These are phyloP conservation scores for Lasius fuliginosus DNA, from an alignment of 2,888 invertebrate species.

Conservation along the genomic window DNA sequence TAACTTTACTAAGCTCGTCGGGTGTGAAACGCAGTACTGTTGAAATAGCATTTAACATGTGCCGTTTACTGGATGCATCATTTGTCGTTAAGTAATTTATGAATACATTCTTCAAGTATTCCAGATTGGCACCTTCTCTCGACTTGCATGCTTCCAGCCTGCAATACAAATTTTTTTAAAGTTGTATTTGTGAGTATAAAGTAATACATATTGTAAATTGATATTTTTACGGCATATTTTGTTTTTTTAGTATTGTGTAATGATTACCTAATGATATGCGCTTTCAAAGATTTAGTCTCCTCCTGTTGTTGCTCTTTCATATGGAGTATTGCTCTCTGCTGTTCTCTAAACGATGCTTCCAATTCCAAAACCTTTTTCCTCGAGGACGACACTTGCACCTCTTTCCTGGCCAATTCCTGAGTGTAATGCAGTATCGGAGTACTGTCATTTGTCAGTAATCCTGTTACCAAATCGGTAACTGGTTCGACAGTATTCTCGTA, in stretches of 20 bases:
- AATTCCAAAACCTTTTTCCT: conserved; percentile 91
- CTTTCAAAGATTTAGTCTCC: conserved; percentile 79
- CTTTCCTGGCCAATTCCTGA: conserved; percentile 93
- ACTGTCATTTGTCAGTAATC: conserved; percentile 87
- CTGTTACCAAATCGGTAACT: conserved; percentile 80
- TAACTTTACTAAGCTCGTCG: conserved; percentile 89
- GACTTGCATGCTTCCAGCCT: conserved; percentile 92
- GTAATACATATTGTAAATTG: neutral
- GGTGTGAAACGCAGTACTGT: conserved; percentile 94
- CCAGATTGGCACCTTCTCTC: conserved; percentile 94
- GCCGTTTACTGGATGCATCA: conserved; percentile 90
- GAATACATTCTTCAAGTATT: conserved; percentile 96
- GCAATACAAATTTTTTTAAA: conserved; percentile 56
- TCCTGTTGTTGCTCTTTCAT: conserved; percentile 82
- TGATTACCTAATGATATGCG: conserved; percentile 83
- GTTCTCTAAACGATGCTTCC: conserved; percentile 84
- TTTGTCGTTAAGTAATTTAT: conserved; percentile 92
- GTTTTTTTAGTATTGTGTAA: neutral
- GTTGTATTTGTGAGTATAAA: neutral
- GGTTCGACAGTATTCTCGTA: conserved; percentile 78
- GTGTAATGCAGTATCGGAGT: conserved; percentile 94
- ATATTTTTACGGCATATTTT: neutral
- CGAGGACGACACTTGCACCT: conserved; percentile 92
- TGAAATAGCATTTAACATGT: conserved; percentile 96
- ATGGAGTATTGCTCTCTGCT: conserved; percentile 82